Evolutionary conservation across 2,797 vertebrate genomes (phyloP), one percentile per base, ranked within the genome.

Genomic region (Melopsittacus undulatus): DNA sequence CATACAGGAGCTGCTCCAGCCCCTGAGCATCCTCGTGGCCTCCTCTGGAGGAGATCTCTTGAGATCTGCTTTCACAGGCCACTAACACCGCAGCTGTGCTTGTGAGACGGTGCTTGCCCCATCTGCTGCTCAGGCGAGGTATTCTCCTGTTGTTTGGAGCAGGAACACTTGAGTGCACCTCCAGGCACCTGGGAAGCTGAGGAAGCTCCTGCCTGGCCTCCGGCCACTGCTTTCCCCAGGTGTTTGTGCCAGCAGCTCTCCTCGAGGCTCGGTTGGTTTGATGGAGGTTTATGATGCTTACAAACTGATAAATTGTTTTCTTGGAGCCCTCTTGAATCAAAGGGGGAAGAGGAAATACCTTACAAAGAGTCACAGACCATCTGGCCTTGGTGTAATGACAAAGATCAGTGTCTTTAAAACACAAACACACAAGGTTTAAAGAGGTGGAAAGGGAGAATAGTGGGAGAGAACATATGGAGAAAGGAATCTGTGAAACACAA

Each of bases 401-500:
- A 81, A 88, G 85, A 95, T 83, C 54, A 74, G 29, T 73, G 52
- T 56, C 67, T 90, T 86, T 13, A 56, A 66, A 75, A 66, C 56
- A 59, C 56, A 90, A 45, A 1, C 42, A 93, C 52, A 38, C 17
- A 6, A 45, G 49, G 76, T 86, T 94, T 94, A 38, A 85, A 87
- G 87, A 73, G 88, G 62, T 73, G 49, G 87, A 91, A 90, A 36
- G 42, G 76, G 59, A 85, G 67, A 84, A 26, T 7, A 69, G 56
- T 36, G 8, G 79, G 51, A 64, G 72, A 82, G 46, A 93, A 75
- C 66, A 75, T 20, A 81, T 19, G 85, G 85, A 89, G 74, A 89
- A 92, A 54, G 80, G 73, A 81, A 89, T 57, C 73, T 83, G 80
- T 92, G 92, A 88, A 85, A 64, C 63, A 85, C 63, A 95, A 94